phyloP scores from a whole-genome alignment of 2,888 invertebrate species.

The Lasioglossum malachurum region DNA sequence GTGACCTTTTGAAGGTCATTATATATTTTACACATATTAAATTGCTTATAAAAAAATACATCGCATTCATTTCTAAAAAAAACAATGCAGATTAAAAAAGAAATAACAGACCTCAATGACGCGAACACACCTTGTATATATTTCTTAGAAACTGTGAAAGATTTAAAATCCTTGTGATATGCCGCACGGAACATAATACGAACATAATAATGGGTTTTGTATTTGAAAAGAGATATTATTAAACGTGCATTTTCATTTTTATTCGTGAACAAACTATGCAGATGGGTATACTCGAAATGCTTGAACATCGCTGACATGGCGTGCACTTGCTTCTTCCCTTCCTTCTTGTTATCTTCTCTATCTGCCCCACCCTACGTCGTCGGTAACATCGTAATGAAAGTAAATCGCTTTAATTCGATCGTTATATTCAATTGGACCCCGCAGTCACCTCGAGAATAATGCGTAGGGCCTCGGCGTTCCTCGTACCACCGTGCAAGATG shows the following conservation, averaged over 20 bases:
- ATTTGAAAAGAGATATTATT: background rate
- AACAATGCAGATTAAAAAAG: no score
- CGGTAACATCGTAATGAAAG: slow-evolving; percentile 49
- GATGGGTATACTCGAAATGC: background rate
- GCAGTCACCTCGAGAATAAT: slow-evolving; percentile 15
- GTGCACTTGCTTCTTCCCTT: background rate
- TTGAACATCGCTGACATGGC: background rate
- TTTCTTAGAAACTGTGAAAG: background rate
- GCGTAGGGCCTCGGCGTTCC: background rate
- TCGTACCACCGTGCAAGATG: slow-evolving; percentile 1
- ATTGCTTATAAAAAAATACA: no score
- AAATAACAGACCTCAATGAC: no score
- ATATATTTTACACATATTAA: no score
- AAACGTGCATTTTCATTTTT: background rate
- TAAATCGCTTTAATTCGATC: slow-evolving; percentile 54
- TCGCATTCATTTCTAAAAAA: no score
- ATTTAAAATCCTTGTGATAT: background rate
- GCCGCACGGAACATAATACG: no score
- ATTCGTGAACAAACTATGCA: background rate
- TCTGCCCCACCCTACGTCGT: background rate
- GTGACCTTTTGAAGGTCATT: no score
- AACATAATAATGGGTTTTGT: background rate
- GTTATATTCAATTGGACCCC: slow-evolving; percentile 47
- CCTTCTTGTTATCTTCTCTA: slow-evolving; percentile 20
- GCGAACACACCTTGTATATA: no score